Conservation (phyloP, 2,113 vertebrate species). For the Apus apus region DNA sequence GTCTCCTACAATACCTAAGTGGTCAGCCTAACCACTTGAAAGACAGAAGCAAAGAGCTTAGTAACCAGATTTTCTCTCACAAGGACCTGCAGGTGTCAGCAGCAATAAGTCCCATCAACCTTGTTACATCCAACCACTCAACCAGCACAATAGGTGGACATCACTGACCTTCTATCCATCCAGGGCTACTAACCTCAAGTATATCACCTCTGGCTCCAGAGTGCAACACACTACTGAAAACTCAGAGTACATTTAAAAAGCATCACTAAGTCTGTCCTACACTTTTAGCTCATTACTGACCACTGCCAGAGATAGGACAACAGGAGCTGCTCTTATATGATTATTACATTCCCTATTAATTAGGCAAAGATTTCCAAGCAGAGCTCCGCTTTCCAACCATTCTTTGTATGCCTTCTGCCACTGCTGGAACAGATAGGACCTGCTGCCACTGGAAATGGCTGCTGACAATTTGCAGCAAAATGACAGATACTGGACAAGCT, state of each 20-base stretch:
- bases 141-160: not conserved
- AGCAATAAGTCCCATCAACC: not conserved
- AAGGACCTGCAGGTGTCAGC: not conserved
- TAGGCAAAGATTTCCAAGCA: not conserved
- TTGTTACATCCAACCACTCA: not conserved
- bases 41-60: not conserved
- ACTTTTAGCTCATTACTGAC: not conserved
- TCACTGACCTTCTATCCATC: not conserved
- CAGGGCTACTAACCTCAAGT: not conserved
- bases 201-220: not conserved
- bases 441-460: not conserved
- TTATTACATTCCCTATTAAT: not conserved
- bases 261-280: not conserved
- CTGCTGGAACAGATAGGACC: not conserved
- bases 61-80: not conserved
- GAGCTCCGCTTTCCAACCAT: not conserved
- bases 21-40: not conserved
- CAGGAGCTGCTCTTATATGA: not conserved
- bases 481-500: fast-evolving
- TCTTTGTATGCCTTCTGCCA: not conserved
- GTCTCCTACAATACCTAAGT: not conserved
- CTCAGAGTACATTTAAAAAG: not conserved
- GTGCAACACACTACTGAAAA: not conserved
- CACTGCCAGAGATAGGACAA: not conserved
- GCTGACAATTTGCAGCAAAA: not conserved